A percentile compares a stretch with the other conserved stretches of the same genome.
phyloP scores from a whole-genome alignment of 1,140 invertebrate species.

The Dufourea novaeangliae region DNA sequence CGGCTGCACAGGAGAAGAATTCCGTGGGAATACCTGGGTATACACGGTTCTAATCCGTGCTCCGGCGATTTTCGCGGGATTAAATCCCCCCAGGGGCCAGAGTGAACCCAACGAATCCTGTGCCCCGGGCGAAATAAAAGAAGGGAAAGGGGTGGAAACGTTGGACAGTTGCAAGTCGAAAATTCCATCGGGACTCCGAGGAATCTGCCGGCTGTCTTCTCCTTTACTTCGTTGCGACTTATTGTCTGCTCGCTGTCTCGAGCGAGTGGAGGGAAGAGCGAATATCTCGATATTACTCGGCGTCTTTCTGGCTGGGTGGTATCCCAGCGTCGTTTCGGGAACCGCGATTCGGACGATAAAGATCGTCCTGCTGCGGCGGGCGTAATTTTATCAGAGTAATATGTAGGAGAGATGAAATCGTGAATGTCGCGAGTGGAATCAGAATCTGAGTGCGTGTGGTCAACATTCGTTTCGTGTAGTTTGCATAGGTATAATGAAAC shows the following conservation, averaged over 20 bases:
- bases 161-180: not conserved
- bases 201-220: not conserved
- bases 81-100: conserved; percentile 28
- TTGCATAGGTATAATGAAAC: too few species aligned
- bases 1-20: conserved; percentile 41
- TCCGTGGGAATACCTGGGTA: conserved; percentile 37
- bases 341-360: not conserved
- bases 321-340: not conserved
- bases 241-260: not conserved
- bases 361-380: not conserved
- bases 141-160: not conserved
- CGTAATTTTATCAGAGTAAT: not conserved
- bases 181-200: not conserved
- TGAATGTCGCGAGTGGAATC: too few species aligned
- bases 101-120: not conserved
- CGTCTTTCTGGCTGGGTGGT: not conserved
- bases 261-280: not conserved
- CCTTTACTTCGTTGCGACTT: not conserved
- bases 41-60: conserved; percentile 46
- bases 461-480: too few species aligned
- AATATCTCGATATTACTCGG: conserved; percentile 3
- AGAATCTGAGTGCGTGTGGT: too few species aligned
- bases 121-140: conserved; percentile 2
- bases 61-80: conserved; percentile 43
- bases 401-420: not conserved